These are phyloP conservation scores for Anthrax anthrax DNA, from an alignment of 2,888 invertebrate species.

Conservation along the genomic window DNA sequence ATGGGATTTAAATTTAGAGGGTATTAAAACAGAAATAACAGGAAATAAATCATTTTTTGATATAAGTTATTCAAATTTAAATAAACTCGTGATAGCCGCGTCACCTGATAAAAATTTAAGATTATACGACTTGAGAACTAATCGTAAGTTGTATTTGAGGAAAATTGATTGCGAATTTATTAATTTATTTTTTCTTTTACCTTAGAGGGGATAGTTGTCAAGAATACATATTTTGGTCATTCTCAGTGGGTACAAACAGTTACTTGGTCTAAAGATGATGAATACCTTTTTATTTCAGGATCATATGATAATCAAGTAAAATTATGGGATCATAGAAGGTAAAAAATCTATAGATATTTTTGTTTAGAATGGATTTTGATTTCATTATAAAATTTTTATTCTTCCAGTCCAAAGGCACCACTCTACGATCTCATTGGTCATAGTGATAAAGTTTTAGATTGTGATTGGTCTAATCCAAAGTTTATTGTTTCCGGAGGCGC, in stretches of 20 bases:
- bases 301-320: conserved; percentile 84
- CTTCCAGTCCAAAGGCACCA: conserved; percentile 70
- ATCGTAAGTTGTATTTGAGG: conserved; percentile 39
- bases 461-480: conserved; percentile 83
- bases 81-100: conserved; percentile 61
- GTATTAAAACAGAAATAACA: conserved; percentile 66
- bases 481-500: conserved; percentile 82
- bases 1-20: conserved; percentile 84
- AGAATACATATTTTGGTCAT: conserved; percentile 71
- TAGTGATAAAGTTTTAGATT: conserved; percentile 82
- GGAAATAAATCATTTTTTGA: conserved; percentile 87
- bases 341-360: conserved; percentile 14
- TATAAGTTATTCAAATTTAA: conserved; percentile 66
- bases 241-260: conserved; percentile 85
- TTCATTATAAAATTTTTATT: too few species aligned
- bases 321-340: conserved; percentile 92
- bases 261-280: conserved; percentile 70
- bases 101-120: conserved; percentile 85
- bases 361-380: too few species aligned
- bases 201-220: conserved; percentile 74
- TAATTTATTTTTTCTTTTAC: background rate
- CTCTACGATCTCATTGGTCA: conserved; percentile 88
- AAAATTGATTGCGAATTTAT: background rate
- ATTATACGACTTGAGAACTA: conserved; percentile 81
- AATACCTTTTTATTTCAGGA: conserved; percentile 80